Base-by-base conservation (phyloP, 2,888 invertebrate species). In the Ferdinandea cuprea region DNA sequence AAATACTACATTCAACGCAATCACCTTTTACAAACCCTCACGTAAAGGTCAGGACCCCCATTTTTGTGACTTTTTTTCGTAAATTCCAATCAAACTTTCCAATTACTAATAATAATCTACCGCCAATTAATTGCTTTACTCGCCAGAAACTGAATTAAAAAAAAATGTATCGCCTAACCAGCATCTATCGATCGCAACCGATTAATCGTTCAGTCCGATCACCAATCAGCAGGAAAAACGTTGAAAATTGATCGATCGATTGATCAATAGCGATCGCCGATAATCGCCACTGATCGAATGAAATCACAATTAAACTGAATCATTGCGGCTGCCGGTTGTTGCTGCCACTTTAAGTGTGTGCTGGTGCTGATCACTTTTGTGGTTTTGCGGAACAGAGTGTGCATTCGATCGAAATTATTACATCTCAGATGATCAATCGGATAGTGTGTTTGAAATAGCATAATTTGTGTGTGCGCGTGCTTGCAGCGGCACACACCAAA, bases 401-500 rank as follows among this genome's bases (percentile, higher is more conserved):
- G 72, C 77, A 83, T 30, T 83, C 83, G 58, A 68, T 68, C 83
- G 83, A 83, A 73, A 78, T 78, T 78, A 73, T 68, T 68, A 83
- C 5, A 5, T 63, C 68, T 42, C 50, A 37, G 44, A 63, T 68
- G 81, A 83, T 83, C 78, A 83, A 78, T 83, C 77, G 58, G 48
- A 32, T 63, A 71, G 83, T 54, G 21, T 73, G 66, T 37, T n/a
- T n/a, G n/a, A n/a, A n/a, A n/a, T n/a, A n/a, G n/a, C n/a, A n/a
- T n/a, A n/a, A n/a, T n/a, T n/a, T n/a, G 65, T 44, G 50, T n/a
- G 42, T 40, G 40, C 19, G 54, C 50, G 40, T 46, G 58, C 50
- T 19, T 50, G 76, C n/a, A 59, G 35, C 72, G 72, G 73, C 83
- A 78, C 72, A 78, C 78, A 77, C 77, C 66, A 77, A 81, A 76